These are phyloP conservation scores for Patiria miniata DNA, from an alignment of 35 echinoderm and acorn worm genomes.

Conservation along the genomic window DNA sequence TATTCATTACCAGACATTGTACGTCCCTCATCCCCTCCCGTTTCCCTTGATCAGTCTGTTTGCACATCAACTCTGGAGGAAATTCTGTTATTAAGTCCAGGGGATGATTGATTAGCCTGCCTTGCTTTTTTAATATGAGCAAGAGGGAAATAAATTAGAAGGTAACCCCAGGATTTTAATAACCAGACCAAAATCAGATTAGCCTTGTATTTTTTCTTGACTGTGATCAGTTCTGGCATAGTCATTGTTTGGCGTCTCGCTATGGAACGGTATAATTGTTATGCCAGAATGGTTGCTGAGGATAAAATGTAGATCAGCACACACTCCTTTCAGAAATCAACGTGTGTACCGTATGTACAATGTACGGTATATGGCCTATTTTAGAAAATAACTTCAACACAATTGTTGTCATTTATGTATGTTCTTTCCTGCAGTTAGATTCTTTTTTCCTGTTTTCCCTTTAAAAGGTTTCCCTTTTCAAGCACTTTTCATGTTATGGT, in stretches of 20 bases:
- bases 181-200: conserved; percentile 19
- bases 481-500: too few relatives aligned
- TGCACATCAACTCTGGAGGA: not conserved
- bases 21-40: not conserved
- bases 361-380: too few relatives aligned
- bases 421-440: too few relatives aligned
- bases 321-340: too few relatives aligned
- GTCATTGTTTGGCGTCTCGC: conserved; percentile 24
- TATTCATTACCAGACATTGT: not conserved
- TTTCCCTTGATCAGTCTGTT: not conserved
- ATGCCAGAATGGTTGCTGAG: too few relatives aligned
- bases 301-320: too few relatives aligned
- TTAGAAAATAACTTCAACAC: too few relatives aligned
- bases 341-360: too few relatives aligned
- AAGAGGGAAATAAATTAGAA: conserved; percentile 23
- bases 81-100: conserved; percentile 17
- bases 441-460: too few relatives aligned
- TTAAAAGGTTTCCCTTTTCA: too few relatives aligned
- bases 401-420: too few relatives aligned
- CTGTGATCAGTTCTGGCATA: conserved; percentile 11
- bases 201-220: not conserved
- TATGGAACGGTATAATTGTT: not conserved
- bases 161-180: conserved; percentile 12
- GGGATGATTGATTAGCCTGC: conserved; percentile 19
- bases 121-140: conserved; percentile 27